Evolutionary conservation across 1,140 invertebrate genomes (phyloP).

Genomic region (Drosophila willistoni): DNA sequence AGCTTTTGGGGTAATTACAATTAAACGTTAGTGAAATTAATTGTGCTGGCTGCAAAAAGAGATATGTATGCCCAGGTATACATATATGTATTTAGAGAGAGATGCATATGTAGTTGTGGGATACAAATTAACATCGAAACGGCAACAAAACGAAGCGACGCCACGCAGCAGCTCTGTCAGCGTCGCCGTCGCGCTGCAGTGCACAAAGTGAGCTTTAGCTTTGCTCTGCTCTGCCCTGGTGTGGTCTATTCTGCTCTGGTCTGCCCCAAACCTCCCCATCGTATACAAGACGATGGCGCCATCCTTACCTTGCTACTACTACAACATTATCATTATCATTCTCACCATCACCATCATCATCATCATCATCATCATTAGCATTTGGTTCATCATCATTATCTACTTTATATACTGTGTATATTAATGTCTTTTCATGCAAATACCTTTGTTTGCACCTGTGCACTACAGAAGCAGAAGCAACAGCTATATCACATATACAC

Average conservation of each 20-base stretch:
- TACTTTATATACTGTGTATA: constrained; percentile 19
- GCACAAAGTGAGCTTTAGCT: constrained; percentile 53
- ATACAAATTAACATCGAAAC: constrained; percentile 56
- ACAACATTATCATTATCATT: background rate
- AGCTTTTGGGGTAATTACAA: constrained; percentile 71
- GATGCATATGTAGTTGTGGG: constrained; percentile 15
- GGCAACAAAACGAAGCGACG: constrained; percentile 67
- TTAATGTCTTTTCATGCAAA: constrained; percentile 54
- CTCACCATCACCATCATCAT: background rate
- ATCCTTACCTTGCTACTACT: background rate
- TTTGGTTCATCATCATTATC: background rate
- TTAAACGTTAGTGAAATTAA: constrained; percentile 77
- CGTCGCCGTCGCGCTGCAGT: constrained; percentile 54
- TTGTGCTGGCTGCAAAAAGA: constrained; percentile 36
- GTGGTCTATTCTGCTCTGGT: constrained; percentile 11
- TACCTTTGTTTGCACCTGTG: constrained; percentile 40
- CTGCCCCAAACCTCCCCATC: constrained; percentile 7
- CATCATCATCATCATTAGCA: background rate
- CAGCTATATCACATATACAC: background rate
- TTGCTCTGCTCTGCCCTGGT: constrained; percentile 15
- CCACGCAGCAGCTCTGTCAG: constrained; percentile 40
- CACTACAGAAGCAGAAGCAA: background rate
- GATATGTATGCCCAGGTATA: background rate
- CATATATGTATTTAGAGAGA: background rate
- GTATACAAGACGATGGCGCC: background rate